Base-by-base conservation (phyloP, 2,888 invertebrate species). In the Lasioglossum lativentre region DNA sequence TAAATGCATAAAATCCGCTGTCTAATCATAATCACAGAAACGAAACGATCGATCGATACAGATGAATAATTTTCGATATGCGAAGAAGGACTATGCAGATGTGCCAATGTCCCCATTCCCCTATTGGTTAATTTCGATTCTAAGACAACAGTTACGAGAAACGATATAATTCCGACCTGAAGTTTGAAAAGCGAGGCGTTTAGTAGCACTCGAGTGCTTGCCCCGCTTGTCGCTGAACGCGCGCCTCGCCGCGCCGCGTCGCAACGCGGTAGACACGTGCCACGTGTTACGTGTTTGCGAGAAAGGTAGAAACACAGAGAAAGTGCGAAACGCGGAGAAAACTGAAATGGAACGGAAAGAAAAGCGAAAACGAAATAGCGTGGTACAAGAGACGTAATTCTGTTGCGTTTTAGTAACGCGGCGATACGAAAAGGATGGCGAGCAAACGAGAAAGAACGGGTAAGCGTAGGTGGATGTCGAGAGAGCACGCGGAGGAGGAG, bases 341-440 rank as follows among this genome's bases (percentile, higher is more conserved):
- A 72, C 86, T 52, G 66, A 73, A 59, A 59, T 12, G 63, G 12
- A 27, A 16, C 16, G 0, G 63, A 30, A 16, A 63, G 30, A 14
- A 14, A 27, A 30, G 70, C 79, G 73, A 59, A 30, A 34, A 52
- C 14, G 56, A 73, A 63, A 78, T 42, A 63, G 77, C 74, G 42
- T 66, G 63, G 34, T n/a, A n/a, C n/a, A 86, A 86, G 82, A 38
- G 75, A 16, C 40, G 19, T n/a, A 30, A 56, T 78, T 78, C 59
- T 66, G 70, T 80, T 56, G 42, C 75, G 40, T 66, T 82, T 80
- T 78, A 78, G 75, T 72, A 75, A 77, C 73, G 40, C 45, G 19
- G 73, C 72, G 79, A 82, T 76, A 74, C n/a, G 19, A 30, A 52
- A 14, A 2, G 8, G 8, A n/a, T 27, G 77, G 79, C 75, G 77